Evolutionary conservation across 1,140 invertebrate genomes (phyloP), one percentile per base, ranked within the genome.

Genomic region (Leptonema lineaticorne): DNA sequence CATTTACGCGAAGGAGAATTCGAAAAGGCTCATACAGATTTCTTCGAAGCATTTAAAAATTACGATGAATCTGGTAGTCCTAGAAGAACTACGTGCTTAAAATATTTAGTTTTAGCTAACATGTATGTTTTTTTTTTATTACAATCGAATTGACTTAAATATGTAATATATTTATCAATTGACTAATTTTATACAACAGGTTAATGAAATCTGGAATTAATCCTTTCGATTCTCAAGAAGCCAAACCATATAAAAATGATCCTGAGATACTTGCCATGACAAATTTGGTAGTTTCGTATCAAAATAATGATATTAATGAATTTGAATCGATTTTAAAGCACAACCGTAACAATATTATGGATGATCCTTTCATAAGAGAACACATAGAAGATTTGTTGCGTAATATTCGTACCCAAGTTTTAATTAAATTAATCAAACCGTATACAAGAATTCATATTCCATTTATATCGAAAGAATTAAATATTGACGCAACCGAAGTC

Each of bases 1-100:
- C 97, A 99, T 84, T 82, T 99, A 33, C 87, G 97, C 53, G 97
- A 99, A 85, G 95, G 95, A 16, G 96, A 98, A 83, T 99, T 98
- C 82, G 96, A 98, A 78, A 95, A 97, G 81, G 97, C 97, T 5
- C 96, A 99, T 78, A 99, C 96, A 1, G 97, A 99, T 78, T 99
- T 99, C 81, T 99, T 99, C 83, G 97, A 99, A 83, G 98, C 98
- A 2, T 99, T 99, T 79, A 99, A 99, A 84, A 99, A 99, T 81
- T 99, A 99, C 78, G 98, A 99, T 85, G 97, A 99, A 82, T 98
- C 96, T 37, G 97, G 97, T n/a, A 97, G 94, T 74, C 95, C 96
- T 37, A 85, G 97, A 69, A 85, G 98, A 73, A 99, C 96, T 22
- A 98, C 96, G 0, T 99, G 97, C 79, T 82, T 99, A 11, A 99